Evolutionary conservation across 2,797 vertebrate species (phyloP), one percentile per base, ranked within the genome.

Genomic region (Dendrocincla tyrannina): DNA sequence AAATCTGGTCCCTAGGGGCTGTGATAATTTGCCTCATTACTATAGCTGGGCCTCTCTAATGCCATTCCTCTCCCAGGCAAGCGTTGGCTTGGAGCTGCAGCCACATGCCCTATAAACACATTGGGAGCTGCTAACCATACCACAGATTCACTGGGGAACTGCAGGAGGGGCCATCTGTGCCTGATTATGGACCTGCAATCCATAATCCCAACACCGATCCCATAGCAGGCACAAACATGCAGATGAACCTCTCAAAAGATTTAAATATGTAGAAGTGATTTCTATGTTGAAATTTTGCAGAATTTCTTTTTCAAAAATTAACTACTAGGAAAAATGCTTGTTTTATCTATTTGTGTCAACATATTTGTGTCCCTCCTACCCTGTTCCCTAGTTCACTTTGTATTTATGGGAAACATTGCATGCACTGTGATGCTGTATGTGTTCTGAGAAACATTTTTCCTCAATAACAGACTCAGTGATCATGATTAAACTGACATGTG

Each of bases 381-480:
- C 17, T 70, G 22, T 78, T 66, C 67, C 19, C 24, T 39, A 32
- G 33, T 56, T 85, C 0, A 0, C 19, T 74, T 89, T 42, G 17
- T 75, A 47, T 80, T 94, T 85, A 77, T 0, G 4, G 72, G 47
- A 85, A 94, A 78, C 6, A 35, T 23, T 56, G 49, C 63, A n/a
- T 0, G 0, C 25, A 69, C 41, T 1, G 0, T 70, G 44, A 62
- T 2, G 9, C 8, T 24, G 3, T 56, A 22, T 2, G 3, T 62
- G 23, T 84, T 91, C 35, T 25, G 12, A 88, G 50, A 58, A 83
- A 39, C 10, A 23, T 49, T 56, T 23, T 74, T 60, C 27, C 63
- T 95, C 56, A 58, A 84, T 88, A 87, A 23, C 17, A 37, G 33
- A 69, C 66, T 85, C 53, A 46, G 8, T 24, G 41, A 39, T 72